Evolutionary conservation across 2,888 invertebrate genomes (phyloP), one percentile per base, ranked within the genome.

Genomic region (Amphimallon solstitiale): DNA sequence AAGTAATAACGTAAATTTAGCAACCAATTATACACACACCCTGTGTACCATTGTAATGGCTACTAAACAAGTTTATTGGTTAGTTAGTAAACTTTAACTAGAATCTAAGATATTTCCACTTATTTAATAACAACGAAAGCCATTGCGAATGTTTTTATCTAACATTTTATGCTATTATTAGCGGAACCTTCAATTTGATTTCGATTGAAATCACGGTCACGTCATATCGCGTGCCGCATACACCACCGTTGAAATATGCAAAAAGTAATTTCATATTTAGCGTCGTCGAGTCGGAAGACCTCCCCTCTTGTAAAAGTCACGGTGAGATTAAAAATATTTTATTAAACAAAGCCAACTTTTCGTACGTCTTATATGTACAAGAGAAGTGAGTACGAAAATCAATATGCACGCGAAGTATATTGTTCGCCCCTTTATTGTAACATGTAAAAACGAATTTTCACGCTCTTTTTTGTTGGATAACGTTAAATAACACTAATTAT

Each of bases 221-320:
- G 51, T 51, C 15, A 51, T 34, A 15, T 51, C 15, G 51, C 51
- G 51, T 51, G 51, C n/a, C 51, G 35, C 1, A n/a, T n/a, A n/a
- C n/a, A 9, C 15, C 15, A 17, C 14, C 15, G 51, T 51, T 51
- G 51, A 51, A 51, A 51, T 51, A 51, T 51, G 51, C 35, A 51
- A 51, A 51, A 35, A n/a, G 34, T 51, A 14, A 51, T 51, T 51
- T 51, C 34, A 35, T 35, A 51, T 51, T 51, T 51, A 51, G 17
- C 51, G 51, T 15, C 10, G 51, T 51, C 21, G 12, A 15, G 2
- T 35, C 35, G 35, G 9, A 15, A 29, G 15, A 17, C 35, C 17
- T 10, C 34, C 17, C 17, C 34, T 35, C 4, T 49, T 51, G 35
- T 51, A 14, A 51, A 37, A 15, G 12, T 35, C 34, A 34, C 15